Percentiles rank a stretch among this genome's conserved stretches.
phyloP scores from a whole-genome alignment of 2,113 vertebrate genomes.

The Scatophagus argus region DNA sequence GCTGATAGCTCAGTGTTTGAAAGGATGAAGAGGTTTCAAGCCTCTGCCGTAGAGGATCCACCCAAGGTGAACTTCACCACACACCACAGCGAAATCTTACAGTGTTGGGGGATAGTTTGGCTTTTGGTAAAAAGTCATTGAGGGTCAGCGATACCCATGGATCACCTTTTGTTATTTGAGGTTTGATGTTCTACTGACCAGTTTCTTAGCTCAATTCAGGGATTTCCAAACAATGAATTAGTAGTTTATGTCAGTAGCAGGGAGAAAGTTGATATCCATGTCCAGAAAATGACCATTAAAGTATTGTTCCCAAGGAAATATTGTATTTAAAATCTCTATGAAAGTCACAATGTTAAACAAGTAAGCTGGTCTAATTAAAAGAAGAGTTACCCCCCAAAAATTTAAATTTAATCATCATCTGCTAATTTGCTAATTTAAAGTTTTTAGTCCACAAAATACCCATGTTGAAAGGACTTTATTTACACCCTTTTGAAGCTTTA shows the following conservation, averaged over 20 bases:
- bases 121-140: background rate
- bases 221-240: background rate
- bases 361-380: background rate
- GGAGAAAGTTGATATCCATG: background rate
- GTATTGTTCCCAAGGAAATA: background rate
- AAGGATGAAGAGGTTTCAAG: slow-evolving; percentile 94
- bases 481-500: too few species aligned
- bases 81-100: slow-evolving; percentile 14
- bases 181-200: background rate
- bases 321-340: background rate
- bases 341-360: background rate
- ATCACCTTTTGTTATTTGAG: background rate
- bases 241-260: background rate
- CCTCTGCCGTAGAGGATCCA: slow-evolving; percentile 84
- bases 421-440: too few species aligned
- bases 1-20: slow-evolving; percentile 96
- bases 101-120: background rate
- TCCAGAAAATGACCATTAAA: too few species aligned
- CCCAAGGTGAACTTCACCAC: slow-evolving; percentile 72
- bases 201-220: background rate
- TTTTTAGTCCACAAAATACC: too few species aligned
- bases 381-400: too few species aligned
- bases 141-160: slow-evolving; percentile 3
- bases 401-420: too few species aligned
- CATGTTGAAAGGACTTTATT: too few species aligned